Percentiles rank a stretch among this genome's conserved stretches.
phyloP scores from a whole-genome alignment of 1,140 invertebrate genomes.

The Aricia agestis region DNA sequence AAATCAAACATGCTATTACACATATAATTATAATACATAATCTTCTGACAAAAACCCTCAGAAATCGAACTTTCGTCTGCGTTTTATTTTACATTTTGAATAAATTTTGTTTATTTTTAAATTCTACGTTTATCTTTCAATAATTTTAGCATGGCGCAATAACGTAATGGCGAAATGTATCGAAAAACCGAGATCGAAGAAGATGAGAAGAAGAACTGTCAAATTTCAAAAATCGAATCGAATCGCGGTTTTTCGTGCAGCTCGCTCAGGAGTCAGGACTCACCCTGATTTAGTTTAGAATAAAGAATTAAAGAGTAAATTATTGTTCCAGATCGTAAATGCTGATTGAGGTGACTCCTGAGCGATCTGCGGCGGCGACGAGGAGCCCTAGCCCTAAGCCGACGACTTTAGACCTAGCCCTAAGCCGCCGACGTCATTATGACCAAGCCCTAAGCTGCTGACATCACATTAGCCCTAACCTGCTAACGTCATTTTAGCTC shows the following conservation, averaged over 20 bases:
- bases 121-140: not conserved
- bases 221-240: constrained; percentile 11
- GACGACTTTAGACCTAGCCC: not conserved
- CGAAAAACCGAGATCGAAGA: constrained; percentile 33
- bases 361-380: constrained; percentile 54
- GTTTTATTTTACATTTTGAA: not conserved
- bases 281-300: constrained; percentile 32
- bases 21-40: no score
- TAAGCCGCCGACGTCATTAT: not conserved
- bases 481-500: not conserved
- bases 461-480: not conserved
- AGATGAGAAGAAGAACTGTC: constrained; percentile 20
- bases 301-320: constrained; percentile 56
- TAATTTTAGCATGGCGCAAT: not conserved
- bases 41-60: no score
- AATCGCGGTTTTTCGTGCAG: constrained; percentile 42
- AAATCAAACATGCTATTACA: no score
- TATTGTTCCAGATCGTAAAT: constrained; percentile 71
- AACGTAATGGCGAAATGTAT: constrained; percentile 18
- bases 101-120: not conserved
- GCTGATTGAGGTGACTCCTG: constrained; percentile 69
- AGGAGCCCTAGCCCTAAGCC: not conserved
- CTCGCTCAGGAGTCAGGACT: constrained; percentile 68
- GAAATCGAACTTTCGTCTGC: no score
- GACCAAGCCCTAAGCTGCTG: not conserved